Percentiles rank a stretch among this genome's conserved stretches.
Conservation (phyloP, 2,113 vertebrate genomes). For the Antigone vipio region DNA sequence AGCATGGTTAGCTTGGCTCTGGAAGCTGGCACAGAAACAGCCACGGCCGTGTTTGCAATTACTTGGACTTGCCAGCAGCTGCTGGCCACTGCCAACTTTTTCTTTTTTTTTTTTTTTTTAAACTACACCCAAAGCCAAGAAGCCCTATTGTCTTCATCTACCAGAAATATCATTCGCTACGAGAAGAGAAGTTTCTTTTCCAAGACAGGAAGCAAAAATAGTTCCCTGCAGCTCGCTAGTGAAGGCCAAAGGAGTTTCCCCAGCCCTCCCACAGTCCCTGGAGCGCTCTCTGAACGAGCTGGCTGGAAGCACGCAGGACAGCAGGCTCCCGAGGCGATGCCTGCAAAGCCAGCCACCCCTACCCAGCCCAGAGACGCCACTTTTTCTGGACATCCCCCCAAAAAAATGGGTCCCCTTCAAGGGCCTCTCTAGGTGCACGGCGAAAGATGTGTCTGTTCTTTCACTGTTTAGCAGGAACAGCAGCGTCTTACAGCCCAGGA, state of each 20-base stretch:
- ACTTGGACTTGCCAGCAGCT: background rate
- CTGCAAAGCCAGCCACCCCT: background rate
- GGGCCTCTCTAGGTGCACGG: background rate
- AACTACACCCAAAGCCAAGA: background rate
- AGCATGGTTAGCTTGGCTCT: slow-evolving; percentile 96
- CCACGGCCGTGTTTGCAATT: background rate
- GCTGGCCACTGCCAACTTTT: background rate
- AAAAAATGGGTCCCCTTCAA: accelerated
- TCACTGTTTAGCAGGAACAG: background rate
- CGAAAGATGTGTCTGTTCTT: background rate
- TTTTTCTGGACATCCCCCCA: background rate
- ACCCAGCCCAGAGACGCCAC: background rate
- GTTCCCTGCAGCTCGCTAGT: background rate
- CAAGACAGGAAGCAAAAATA: slow-evolving; percentile 13
- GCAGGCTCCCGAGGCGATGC: background rate
- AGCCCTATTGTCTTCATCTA: background rate
- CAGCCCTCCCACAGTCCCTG: background rate
- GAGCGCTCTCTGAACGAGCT: background rate
- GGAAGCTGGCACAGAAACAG: slow-evolving; percentile 79
- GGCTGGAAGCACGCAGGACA: background rate
- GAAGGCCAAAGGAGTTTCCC: background rate
- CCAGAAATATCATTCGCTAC: background rate
- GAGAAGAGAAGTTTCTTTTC: background rate
- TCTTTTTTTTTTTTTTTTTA: background rate
- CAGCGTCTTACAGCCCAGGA: background rate